Evolutionary conservation across 2,797 vertebrate species (phyloP).

Genomic region (Triplophysa bombifrons): DNA sequence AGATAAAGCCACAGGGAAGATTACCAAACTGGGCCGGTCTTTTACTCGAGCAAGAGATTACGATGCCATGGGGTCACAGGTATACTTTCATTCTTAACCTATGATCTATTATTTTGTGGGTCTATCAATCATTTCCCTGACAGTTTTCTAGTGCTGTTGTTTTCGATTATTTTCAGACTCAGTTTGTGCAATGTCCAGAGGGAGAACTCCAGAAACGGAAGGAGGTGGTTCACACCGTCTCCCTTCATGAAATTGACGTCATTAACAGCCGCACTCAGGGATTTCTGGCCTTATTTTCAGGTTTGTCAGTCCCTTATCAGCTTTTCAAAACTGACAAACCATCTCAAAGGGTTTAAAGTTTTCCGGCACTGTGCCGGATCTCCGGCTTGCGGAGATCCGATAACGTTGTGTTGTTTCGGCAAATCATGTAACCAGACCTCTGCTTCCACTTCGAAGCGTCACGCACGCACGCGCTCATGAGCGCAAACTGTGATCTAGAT

Average conservation of each 20-base stretch:
- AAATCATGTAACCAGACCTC: too few relatives aligned
- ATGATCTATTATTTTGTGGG: background rate
- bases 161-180: slow-evolving; percentile 75
- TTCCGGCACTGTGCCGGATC: too few relatives aligned
- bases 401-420: too few relatives aligned
- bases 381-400: too few relatives aligned
- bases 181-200: slow-evolving; percentile 95
- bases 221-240: slow-evolving; percentile 93
- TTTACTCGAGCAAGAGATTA: slow-evolving; percentile 95
- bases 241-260: slow-evolving; percentile 93
- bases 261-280: slow-evolving; percentile 97
- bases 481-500: too few relatives aligned
- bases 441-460: too few relatives aligned
- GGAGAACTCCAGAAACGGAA: slow-evolving; percentile 95
- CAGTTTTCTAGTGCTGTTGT: background rate
- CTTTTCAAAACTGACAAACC: slow-evolving; percentile 10
- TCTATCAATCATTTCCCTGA: slow-evolving; percentile 15
- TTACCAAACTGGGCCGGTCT: slow-evolving; percentile 91
- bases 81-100: slow-evolving; percentile 57
- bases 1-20: slow-evolving; percentile 95
- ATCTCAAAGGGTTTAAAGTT: background rate
- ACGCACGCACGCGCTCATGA: too few relatives aligned
- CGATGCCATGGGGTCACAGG: slow-evolving; percentile 96
- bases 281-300: slow-evolving; percentile 92
- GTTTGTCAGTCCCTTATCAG: slow-evolving; percentile 52